Base-by-base conservation (phyloP, 2,797 vertebrate species). In the Mallotus villosus region DNA sequence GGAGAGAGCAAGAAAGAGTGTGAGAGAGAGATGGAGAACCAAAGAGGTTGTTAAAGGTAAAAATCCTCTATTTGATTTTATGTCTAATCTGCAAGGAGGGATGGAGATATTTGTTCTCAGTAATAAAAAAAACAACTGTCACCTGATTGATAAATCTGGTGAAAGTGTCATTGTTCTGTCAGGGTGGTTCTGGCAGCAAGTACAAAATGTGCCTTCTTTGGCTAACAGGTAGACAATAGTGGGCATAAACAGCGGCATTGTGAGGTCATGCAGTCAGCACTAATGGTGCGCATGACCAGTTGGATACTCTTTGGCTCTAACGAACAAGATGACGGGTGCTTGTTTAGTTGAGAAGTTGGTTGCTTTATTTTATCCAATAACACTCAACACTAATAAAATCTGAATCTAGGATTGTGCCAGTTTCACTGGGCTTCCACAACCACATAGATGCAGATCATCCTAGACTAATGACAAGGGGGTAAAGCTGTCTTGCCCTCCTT, bases 141-240 rank as follows among this genome's bases (percentile, higher is more conserved):
- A 72, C 67, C 0, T 1, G 46, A 80, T 86, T 1, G 46, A 80
- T 86, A 76, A 82, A 80, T 76, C 77, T 41, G n/a, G 64, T 17
- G n/a, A 29, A 12, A n/a, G 1, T 27, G 5, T 24, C 32, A 63
- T n/a, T 46, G 17, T 64, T 34, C 63, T 46, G 9, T 24, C 9
- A 59, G 57, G 17, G 17, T 57, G 8, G 55, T 11, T 11, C n/a
- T 5, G 21, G 57, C 21, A 58, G 57, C 51, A n/a, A n/a, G 2
- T 29, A 49, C 46, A 9, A 49, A 49, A 2, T 57, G 21, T 60
- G n/a, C 5, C 57, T 22, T 21, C 21, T n/a, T 60, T 14, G 58
- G 58, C 22, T 22, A 21, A 21, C 58, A 25, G 58, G 58, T 51
- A 0, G 68, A 76, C 63, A 67, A 76, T 76, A 74, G 65, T 58